Evolutionary conservation across 2,888 invertebrate species (phyloP), one percentile per base, ranked within the genome.

Genomic region (Eristalis tenax): DNA sequence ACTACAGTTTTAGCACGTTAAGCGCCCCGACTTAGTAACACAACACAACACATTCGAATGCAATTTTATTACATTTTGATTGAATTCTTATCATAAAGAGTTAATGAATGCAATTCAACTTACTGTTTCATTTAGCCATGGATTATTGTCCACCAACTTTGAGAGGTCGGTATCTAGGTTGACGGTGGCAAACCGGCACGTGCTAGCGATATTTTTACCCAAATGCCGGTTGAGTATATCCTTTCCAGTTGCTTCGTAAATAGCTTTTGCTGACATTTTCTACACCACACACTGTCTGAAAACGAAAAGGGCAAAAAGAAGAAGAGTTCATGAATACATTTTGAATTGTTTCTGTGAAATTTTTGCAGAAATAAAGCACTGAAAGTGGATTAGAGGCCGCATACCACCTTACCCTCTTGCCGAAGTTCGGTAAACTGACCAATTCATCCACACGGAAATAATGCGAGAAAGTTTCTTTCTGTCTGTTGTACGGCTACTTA

Each of bases 191-290:
- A 97, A 98, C 89, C 96, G 95, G 92, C 97, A 97, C 90, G 96
- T 96, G 71, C 95, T 95, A 0, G 96, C 95, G 0, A 96, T 95
- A 69, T 95, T 95, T 0, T 94, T 91, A 69, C 92, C 91, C 91
- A 98, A 94, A 91, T 97, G 95, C 91, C 96, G 96, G 93, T 98
- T 98, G 88, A 99, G 95, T 71, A 99, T 94, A 91, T 97, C 96
- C 93, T 99, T 99, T 90, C 99, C 99, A 74, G 97, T 97, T 88
- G 97, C 98, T 94, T 99, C 99, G 92, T 96, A 95, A 91, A 99
- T 98, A 80, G 99, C 99, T 94, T 99, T 99, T 73, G 99, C 99
- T 89, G 99, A 98, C 99, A 99, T 99, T 89, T 92, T 80, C 69
- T 43, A 71, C 69, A 32, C 23, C 68, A 68, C 75, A 68, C 74